Percentiles rank a stretch among this genome's conserved stretches.
phyloP scores from a whole-genome alignment of 30 jellyfish, hydroid and myxozoan species.

The Aurelia sp. region DNA sequence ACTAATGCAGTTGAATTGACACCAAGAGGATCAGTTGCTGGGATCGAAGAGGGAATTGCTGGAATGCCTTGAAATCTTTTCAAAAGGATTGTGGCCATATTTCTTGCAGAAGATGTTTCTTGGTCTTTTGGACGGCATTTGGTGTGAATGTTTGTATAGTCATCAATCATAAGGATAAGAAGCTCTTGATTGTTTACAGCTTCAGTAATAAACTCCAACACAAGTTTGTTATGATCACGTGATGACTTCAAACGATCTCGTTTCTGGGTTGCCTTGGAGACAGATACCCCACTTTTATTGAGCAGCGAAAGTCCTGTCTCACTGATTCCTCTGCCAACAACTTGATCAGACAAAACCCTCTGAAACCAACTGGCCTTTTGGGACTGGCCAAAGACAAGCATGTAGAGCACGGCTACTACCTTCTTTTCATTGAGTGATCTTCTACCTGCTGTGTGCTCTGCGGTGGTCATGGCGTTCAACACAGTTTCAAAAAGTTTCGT shows the following conservation, averaged over 20 bases:
- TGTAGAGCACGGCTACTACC: slow-evolving; percentile 23
- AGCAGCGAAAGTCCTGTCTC: too few relatives aligned
- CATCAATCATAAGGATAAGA: slow-evolving; percentile 39
- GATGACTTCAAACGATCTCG: background rate
- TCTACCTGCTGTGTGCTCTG: slow-evolving; percentile 17
- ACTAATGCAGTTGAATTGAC: too few relatives aligned
- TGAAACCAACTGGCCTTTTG: slow-evolving; percentile 38
- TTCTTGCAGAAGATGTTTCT: too few relatives aligned
- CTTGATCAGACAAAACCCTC: too few relatives aligned
- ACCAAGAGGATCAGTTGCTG: too few relatives aligned
- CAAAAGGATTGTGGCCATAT: too few relatives aligned
- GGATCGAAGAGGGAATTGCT: slow-evolving; percentile 21
- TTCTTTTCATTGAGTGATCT: slow-evolving; percentile 20
- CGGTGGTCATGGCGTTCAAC: slow-evolving; percentile 17
- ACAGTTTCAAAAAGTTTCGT: slow-evolving; percentile 4
- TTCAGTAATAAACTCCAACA: slow-evolving; percentile 16
- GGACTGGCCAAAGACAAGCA: slow-evolving; percentile 35
- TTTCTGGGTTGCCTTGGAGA: slow-evolving; percentile 22
- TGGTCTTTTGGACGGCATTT: background rate
- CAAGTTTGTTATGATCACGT: slow-evolving; percentile 8
- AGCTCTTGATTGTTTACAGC: slow-evolving; percentile 22
- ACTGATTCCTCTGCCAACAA: too few relatives aligned
- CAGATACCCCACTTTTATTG: too few relatives aligned
- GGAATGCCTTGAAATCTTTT: too few relatives aligned
- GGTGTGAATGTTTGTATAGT: too few relatives aligned